Base-by-base conservation (phyloP, 2,888 invertebrate genomes). In the Acheta domesticus region DNA sequence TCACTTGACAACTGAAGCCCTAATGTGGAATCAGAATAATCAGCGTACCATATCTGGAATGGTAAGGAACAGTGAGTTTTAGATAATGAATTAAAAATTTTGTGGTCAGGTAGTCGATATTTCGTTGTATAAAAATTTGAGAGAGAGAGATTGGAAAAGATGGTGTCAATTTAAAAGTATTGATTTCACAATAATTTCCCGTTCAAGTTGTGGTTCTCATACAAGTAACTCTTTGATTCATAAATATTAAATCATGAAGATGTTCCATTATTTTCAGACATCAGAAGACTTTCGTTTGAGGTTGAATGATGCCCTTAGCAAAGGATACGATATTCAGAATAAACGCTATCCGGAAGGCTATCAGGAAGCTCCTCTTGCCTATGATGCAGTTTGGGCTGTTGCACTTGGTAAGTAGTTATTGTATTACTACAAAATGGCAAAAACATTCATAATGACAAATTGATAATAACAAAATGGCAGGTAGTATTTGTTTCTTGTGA, bases 371-470 rank as follows among this genome's bases (percentile, higher is more conserved):
- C 99, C 99, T 0, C 88, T 99, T 80, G 99, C 99, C 76, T 99
- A 99, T 86, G 99, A 99, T 87, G 99, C 99, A 14, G 96, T 99
- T 77, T 99, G 99, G 99, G 97, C 99, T 74, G 94, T 99, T 50
- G 99, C 99, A 74, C 89, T 99, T 85, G 97, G 94, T 94, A 87
- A 85, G 84, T 36, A 48, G 23, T 36, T 36, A 5, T 74, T 20
- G 74, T 74, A 48, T 75, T 19, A 75, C 74, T 81, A 77, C 21
- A 77, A 62, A 23, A 23, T 23, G 23, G 23, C 23, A 23, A 4
- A 23, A 23, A 23, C 23, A 23, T 23, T 23, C 23, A 2, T 2
- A 23, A 23, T 23, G 23, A 23, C 23, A 23, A 23, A 23, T 23
- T 23, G 23, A 23, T 23, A 23, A 23, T 23, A 23, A 23, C 2